Base-by-base conservation (phyloP, 2,888 invertebrate genomes). In the Callyntrura sp. region DNA sequence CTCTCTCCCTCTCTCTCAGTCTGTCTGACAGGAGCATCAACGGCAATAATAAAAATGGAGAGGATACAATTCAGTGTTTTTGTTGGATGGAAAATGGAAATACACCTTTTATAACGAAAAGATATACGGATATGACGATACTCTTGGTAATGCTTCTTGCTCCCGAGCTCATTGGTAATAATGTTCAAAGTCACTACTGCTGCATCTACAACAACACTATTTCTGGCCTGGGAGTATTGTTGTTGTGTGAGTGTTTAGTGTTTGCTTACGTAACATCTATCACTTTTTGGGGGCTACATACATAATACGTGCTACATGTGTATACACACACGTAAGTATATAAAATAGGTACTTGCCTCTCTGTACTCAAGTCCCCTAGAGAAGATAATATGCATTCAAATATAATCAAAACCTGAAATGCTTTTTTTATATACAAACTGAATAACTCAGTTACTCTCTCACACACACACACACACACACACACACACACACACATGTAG, bases 201-300 rank as follows among this genome's bases (percentile, higher is more conserved):
- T 68, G 65, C n/a, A n/a, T n/a, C n/a, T n/a, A n/a, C n/a, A n/a
- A 35, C 35, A 4, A 35, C 35, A 35, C 35, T 35, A 35, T 35
- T 35, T 35, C 35, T 35, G 35, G 35, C 35, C 17, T 20, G n/a
- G 17, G 57, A 17, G n/a, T 60, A 20, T 70, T 45, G 17, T 35
- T 70, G 17, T 70, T 70, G 60, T 62, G 60, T 35, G 35, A 68
- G 45, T 45, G 65, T 35, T 35, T 35, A 20, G 28, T 65, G 12
- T n/a, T 65, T 65, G 12, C 35, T 65, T 65, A 65, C 28, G 65
- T 45, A 70, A 70, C 70, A 70, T 70, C 70, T 70, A 70, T 70
- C 70, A 70, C 68, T 68, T n/a, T 23, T 60, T 17, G 25, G 35
- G 3, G 35, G 70, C 45, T 17, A 35, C 14, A 68, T 65, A 28